These are phyloP conservation scores for Philotrypesis tridentata DNA, from an alignment of 1,140 invertebrate genomes.

Conservation along the genomic window DNA sequence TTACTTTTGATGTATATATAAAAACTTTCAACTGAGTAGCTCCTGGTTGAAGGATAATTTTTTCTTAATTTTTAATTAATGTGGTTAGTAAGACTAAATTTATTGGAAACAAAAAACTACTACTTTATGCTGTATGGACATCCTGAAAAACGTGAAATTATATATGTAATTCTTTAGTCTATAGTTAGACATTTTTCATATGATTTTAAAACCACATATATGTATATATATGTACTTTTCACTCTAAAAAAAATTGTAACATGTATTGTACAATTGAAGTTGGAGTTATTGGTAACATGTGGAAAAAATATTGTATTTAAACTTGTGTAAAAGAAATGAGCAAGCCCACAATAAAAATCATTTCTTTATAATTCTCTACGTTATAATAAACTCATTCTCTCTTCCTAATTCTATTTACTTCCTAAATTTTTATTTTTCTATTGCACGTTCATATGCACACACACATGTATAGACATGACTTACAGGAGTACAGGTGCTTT, in stretches of 20 bases:
- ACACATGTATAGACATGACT: too few relatives aligned
- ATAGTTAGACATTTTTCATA: conserved; percentile 38
- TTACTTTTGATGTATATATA: conserved; percentile 45
- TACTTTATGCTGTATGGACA: conserved; percentile 9
- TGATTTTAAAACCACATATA: conserved; percentile 28
- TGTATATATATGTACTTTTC: conserved; percentile 26
- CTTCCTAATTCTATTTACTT: too few relatives aligned
- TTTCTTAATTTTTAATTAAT: conserved; percentile 11
- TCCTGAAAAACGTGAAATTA: conserved; percentile 34
- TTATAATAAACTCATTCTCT: too few relatives aligned
- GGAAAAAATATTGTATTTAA: conserved; percentile 26
- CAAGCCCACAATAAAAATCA: conserved; percentile 37
- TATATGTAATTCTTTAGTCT: conserved; percentile 27
- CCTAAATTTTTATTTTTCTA: too few relatives aligned
- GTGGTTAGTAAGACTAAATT: conserved; percentile 7
- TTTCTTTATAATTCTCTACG: conserved; percentile 39
- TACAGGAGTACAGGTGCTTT: too few relatives aligned
- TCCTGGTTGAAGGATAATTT: conserved; percentile 16
- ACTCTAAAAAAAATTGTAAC: conserved; percentile 28
- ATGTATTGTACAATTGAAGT: conserved; percentile 18
- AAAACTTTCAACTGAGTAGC: neutral
- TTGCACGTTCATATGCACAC: too few relatives aligned
- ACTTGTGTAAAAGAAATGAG: conserved; percentile 35
- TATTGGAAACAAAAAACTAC: neutral
- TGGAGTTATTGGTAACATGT: conserved; percentile 14